Percentiles rank a stretch among this genome's conserved stretches.
These are phyloP conservation scores for Ageneiosus marmoratus DNA, from an alignment of 2,113 vertebrate species.

Conservation along the genomic window DNA sequence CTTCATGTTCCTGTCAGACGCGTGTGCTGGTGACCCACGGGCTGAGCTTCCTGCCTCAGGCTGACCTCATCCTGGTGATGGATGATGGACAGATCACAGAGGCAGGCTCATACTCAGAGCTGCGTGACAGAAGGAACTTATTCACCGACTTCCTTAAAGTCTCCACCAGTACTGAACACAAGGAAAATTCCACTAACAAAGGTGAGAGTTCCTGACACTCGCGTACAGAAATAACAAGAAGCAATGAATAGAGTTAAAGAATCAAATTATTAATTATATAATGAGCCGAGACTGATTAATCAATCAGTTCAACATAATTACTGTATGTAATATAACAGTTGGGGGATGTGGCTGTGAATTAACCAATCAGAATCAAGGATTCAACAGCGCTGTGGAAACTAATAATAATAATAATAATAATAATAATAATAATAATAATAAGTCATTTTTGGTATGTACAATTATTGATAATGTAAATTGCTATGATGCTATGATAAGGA, in stretches of 20 bases:
- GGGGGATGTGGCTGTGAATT: no score
- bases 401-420: no score
- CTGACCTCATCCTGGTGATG: slow-evolving; percentile 88
- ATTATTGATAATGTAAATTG: background rate
- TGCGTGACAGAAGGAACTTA: slow-evolving; percentile 78
- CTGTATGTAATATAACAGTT: background rate
- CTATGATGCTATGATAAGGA: no score
- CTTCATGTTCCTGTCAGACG: slow-evolving; percentile 82
- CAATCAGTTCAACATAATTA: background rate
- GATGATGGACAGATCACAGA: slow-evolving; percentile 90
- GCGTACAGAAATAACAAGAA: background rate
- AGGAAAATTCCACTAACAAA: slow-evolving; percentile 42
- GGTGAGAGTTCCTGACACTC: slow-evolving; percentile 36
- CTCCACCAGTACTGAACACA: slow-evolving; percentile 57
- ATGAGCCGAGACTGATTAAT: background rate
- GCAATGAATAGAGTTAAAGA: background rate
- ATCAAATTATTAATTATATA: background rate
- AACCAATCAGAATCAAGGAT: no score
- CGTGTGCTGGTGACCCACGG: slow-evolving; percentile 91
- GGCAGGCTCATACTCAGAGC: slow-evolving; percentile 89
- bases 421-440: background rate
- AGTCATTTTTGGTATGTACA: no score
- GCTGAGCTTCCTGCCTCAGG: slow-evolving; percentile 85
- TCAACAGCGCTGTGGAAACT: no score
- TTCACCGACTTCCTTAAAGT: slow-evolving; percentile 75